Base-by-base conservation (phyloP, 2,888 invertebrate genomes). In the Yponomeuta plumbellus region DNA sequence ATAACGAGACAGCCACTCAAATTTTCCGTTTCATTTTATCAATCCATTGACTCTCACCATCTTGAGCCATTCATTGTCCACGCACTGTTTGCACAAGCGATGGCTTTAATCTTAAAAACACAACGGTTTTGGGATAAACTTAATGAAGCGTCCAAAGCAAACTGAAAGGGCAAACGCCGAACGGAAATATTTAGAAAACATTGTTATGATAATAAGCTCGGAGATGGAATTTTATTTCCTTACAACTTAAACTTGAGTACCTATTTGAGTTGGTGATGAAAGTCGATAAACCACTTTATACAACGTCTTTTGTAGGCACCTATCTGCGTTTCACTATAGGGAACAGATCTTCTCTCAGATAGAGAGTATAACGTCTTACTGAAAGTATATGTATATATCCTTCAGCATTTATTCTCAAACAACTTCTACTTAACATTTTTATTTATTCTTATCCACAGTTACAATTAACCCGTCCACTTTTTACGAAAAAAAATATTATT, bases 61-160 rank as follows among this genome's bases (percentile, higher is more conserved):
- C 57, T 20, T n/a, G 20, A 57, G 21, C 23, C 21, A 22, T 59
- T 59, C 59, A 59, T 59, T 59, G 59, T 11, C 10, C 20, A 59
- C 59, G 59, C 13, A 52, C 44, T 63, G 21, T 63, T 63, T 75
- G 72, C 66, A 67, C 61, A 69, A 67, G 69, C 66, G 69, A 72
- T 72, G 72, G 76, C 76, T 75, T 73, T 74, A 72, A 71, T 70
- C 72, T 70, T 75, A 74, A 67, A 70, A 76, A 82, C 83, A 84
- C 76, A 82, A 71, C 71, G 73, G 72, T 75, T 77, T 56, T 75
- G 70, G 80, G 80, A 83, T 79, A 79, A 81, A 84, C 77, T 78
- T 79, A 85, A 85, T 84, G 84, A 85, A 82, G 79, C 86, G 74
- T 80, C 74, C 67, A 83, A 80, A 76, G 76, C 79, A 80, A 85